Conservation (phyloP, 1,140 invertebrate genomes). For the Zaprionus ornatus region DNA sequence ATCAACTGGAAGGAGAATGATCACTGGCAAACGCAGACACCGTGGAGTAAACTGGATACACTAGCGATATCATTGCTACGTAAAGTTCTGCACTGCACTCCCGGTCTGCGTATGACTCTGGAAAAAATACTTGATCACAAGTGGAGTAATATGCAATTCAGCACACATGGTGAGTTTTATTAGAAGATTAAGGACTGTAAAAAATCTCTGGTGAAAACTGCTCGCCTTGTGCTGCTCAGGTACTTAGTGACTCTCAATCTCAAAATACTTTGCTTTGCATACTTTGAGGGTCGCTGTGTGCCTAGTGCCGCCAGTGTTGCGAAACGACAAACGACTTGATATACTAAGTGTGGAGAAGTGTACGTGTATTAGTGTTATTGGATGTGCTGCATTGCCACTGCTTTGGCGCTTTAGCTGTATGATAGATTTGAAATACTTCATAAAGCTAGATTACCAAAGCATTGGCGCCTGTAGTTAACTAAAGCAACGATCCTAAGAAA, state of each 20-base stretch:
- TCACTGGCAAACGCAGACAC: constrained; percentile 87
- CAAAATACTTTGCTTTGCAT: constrained; percentile 51
- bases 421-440: constrained; percentile 89
- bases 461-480: constrained; percentile 83
- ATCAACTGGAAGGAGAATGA: constrained; percentile 89
- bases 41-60: constrained; percentile 93
- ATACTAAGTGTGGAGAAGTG: constrained; percentile 2
- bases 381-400: constrained; percentile 82
- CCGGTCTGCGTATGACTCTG: constrained; percentile 87
- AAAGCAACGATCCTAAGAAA: neutral
- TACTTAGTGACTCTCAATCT: constrained; percentile 93
- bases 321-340: constrained; percentile 1
- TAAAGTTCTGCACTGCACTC: constrained; percentile 89
- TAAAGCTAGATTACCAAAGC: constrained; percentile 98
- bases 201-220: neutral
- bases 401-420: constrained; percentile 99
- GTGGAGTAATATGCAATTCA: constrained; percentile 89
- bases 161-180: constrained; percentile 82
- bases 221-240: constrained; percentile 85
- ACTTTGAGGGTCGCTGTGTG: constrained; percentile 85
- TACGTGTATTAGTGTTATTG: neutral
- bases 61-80: constrained; percentile 89
- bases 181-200: neutral
- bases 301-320: constrained; percentile 69
- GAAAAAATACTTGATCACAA: constrained; percentile 90